Conservation (phyloP, 2,888 invertebrate species). For the Patella caerulea region DNA sequence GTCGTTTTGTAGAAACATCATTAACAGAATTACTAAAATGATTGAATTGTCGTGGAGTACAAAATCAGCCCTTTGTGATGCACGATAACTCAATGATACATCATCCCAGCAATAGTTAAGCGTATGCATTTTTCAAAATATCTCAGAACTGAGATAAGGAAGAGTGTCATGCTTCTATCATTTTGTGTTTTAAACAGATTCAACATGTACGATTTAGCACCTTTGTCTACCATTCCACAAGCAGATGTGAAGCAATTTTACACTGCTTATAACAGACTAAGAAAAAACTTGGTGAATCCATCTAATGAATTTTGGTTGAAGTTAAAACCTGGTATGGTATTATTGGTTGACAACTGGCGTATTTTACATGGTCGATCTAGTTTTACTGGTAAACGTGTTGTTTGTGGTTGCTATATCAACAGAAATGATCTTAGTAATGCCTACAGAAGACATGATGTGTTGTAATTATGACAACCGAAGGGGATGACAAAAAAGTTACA, state of each 20-base stretch:
- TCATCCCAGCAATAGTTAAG: too few relatives aligned
- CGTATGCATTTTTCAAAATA: too few relatives aligned
- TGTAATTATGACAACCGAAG: too few relatives aligned
- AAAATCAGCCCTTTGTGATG: too few relatives aligned
- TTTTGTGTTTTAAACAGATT: constrained; percentile 67
- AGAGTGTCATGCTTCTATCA: too few relatives aligned
- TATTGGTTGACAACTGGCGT: constrained; percentile 85
- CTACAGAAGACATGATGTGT: neutral
- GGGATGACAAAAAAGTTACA: too few relatives aligned
- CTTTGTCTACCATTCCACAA: constrained; percentile 75
- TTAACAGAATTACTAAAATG: too few relatives aligned
- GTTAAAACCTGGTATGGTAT: constrained; percentile 78
- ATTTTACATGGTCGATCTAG: constrained; percentile 82
- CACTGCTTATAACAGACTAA: constrained; percentile 59
- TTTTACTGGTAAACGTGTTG: constrained; percentile 79
- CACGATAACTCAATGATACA: too few relatives aligned
- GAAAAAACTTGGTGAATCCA: constrained; percentile 42
- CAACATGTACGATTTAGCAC: constrained; percentile 83
- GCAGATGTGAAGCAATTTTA: constrained; percentile 77
- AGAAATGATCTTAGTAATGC: constrained; percentile 74
- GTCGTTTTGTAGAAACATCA: too few relatives aligned
- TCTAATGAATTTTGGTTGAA: constrained; percentile 71
- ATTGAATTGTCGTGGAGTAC: too few relatives aligned
- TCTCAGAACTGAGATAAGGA: too few relatives aligned
- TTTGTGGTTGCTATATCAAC: constrained; percentile 82